A percentile compares a stretch with the other conserved stretches of the same genome.
Conservation (phyloP, 1,140 invertebrate genomes). For the Neodiprion pinetum region DNA sequence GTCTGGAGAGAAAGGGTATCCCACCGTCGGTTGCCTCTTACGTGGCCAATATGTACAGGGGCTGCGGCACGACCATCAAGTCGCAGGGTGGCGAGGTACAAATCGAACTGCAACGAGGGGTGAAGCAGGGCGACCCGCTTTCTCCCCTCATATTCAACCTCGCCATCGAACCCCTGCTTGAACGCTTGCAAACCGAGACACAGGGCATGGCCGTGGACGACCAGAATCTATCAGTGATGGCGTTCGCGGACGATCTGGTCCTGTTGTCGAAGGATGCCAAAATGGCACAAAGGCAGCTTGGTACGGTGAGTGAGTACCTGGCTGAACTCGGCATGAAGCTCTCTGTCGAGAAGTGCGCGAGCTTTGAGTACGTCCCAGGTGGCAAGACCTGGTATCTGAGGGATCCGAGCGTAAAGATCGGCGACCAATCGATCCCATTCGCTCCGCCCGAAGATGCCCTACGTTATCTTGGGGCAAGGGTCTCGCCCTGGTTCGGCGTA, state of each 20-base stretch:
- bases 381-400: conserved; percentile 31
- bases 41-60: background rate
- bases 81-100: background rate
- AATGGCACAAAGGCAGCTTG: too few relatives aligned
- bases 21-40: background rate
- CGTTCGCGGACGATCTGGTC: too few relatives aligned
- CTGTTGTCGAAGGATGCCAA: too few relatives aligned
- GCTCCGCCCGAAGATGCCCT: conserved; percentile 16
- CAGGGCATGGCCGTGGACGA: conserved; percentile 13
- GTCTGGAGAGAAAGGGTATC: background rate
- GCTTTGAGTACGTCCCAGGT: conserved; percentile 24
- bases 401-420: conserved; percentile 21
- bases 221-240: too few relatives aligned
- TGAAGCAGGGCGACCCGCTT: conserved; percentile 55
- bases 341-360: conserved; percentile 34
- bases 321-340: conserved; percentile 22
- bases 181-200: conserved; percentile 14
- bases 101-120: conserved; percentile 39
- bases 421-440: background rate
- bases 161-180: conserved; percentile 41
- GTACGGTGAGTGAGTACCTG: too few relatives aligned
- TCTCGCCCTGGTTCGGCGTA: conserved; percentile 33
- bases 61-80: conserved; percentile 2
- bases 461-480: conserved; percentile 32
- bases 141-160: conserved; percentile 50